Percentiles rank a stretch among this genome's conserved stretches.
phyloP scores from a whole-genome alignment of 2,888 invertebrate species.

The Eristalis tenax region DNA sequence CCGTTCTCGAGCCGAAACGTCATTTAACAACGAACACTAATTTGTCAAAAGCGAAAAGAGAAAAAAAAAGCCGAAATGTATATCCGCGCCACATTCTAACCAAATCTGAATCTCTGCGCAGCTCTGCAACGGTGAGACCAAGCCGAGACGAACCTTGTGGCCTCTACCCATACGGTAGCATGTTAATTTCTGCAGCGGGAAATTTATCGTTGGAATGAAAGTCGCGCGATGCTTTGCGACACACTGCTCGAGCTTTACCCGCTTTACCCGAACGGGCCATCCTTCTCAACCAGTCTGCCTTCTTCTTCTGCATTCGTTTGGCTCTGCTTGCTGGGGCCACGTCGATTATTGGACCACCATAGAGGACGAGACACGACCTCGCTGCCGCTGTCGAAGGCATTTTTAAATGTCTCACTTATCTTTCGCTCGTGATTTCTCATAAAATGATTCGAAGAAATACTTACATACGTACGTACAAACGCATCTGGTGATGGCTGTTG shows the following conservation, averaged over 20 bases:
- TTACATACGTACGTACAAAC: slow-evolving; percentile 5
- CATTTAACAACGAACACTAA: slow-evolving; percentile 59
- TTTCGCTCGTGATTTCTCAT: slow-evolving; percentile 58
- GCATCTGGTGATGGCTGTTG: slow-evolving; percentile 25
- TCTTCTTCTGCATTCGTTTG: background rate
- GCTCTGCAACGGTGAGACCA: slow-evolving; percentile 10
- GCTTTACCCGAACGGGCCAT: background rate
- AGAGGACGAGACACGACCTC: slow-evolving; percentile 56
- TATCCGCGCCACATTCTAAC: slow-evolving; percentile 40
- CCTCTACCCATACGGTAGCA: slow-evolving; percentile 61
- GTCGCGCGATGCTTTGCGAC: slow-evolving; percentile 48
- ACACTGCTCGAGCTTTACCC: slow-evolving; percentile 21
- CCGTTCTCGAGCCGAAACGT: slow-evolving; percentile 36
- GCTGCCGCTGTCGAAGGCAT: slow-evolving; percentile 56
- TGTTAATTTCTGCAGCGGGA: slow-evolving; percentile 64
- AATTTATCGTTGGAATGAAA: slow-evolving; percentile 62
- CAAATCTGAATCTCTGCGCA: slow-evolving; percentile 31
- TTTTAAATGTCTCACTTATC: slow-evolving; percentile 71
- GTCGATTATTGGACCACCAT: slow-evolving; percentile 60
- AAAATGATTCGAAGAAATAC: slow-evolving; percentile 50
- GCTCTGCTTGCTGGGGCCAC: background rate
- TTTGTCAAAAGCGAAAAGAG: slow-evolving; percentile 57
- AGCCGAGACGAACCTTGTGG: background rate
- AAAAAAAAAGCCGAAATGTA: background rate
- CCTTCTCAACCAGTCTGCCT: background rate